Percentiles rank a stretch among this genome's conserved stretches.
Conservation (phyloP, 2,797 vertebrate genomes). For the Anguilla megastoma region DNA sequence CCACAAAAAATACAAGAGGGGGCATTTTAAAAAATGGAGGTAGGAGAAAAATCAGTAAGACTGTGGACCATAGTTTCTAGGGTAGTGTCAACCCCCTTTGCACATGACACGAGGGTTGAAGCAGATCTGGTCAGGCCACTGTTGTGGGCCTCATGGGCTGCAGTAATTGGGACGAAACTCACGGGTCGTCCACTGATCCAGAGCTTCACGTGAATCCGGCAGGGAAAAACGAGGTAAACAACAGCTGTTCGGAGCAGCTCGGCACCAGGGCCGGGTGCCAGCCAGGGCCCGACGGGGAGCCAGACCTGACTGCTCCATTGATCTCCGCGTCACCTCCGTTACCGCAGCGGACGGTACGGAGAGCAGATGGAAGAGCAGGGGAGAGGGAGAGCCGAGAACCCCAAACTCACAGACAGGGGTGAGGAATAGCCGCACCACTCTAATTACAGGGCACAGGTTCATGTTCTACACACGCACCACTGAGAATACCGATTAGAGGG, state of each 20-base stretch:
- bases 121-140: neutral
- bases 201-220: neutral
- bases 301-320: neutral
- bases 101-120: neutral
- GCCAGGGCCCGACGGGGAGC: neutral
- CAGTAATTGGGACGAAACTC: no score
- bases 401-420: neutral
- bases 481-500: slow-evolving; percentile 17
- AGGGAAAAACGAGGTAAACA: neutral
- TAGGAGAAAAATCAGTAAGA: no score
- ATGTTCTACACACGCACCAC: neutral
- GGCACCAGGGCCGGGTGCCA: neutral
- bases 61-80: no score
- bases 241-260: neutral
- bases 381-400: neutral
- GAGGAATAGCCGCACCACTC: neutral
- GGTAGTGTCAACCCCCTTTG: neutral
- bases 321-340: neutral
- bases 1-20: neutral
- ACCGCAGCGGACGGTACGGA: neutral
- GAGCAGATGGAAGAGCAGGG: slow-evolving; percentile 15
- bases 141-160: neutral
- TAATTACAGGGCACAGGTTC: slow-evolving; percentile 16
- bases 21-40: neutral
- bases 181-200: neutral